Conservation (phyloP, 2,888 invertebrate species). For the Drosophila leonis region DNA sequence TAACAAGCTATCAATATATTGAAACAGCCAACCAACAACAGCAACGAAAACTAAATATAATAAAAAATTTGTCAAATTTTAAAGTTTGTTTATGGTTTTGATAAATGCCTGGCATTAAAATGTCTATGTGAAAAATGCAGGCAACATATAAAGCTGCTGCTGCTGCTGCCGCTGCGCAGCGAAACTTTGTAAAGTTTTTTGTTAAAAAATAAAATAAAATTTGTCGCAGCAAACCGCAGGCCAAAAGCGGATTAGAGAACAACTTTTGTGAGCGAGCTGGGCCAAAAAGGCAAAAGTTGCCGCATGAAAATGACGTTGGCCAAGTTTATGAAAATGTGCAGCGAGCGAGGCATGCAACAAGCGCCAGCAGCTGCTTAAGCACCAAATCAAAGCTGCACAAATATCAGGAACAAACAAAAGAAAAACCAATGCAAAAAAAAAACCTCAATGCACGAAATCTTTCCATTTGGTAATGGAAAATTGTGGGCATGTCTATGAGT, state of each 20-base stretch:
- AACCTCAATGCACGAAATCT: conserved; percentile 22
- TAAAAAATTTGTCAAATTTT: conserved; percentile 24
- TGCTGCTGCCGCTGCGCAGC: background rate
- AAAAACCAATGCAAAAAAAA: conserved; percentile 19
- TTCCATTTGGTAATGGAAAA: conserved; percentile 59
- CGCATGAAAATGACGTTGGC: conserved; percentile 40
- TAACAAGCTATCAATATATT: conserved; percentile 17
- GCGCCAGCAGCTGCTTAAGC: conserved; percentile 20
- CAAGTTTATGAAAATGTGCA: conserved; percentile 54
- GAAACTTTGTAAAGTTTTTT: conserved; percentile 41
- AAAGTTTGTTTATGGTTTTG: conserved; percentile 41
- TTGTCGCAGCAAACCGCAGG: conserved; percentile 52
- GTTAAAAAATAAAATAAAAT: conserved; percentile 20
- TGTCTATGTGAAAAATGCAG: conserved; percentile 7
- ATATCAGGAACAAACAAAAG: conserved; percentile 4
- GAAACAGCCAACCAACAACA: background rate
- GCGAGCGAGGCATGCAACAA: conserved; percentile 27
- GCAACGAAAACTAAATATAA: background rate
- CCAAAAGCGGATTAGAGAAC: conserved; percentile 54
- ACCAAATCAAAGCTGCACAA: conserved; percentile 47
- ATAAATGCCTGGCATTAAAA: conserved; percentile 40
- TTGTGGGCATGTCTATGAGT: conserved; percentile 9
- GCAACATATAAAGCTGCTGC: conserved; percentile 48
- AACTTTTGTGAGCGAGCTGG: conserved; percentile 14
- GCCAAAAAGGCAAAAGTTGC: conserved; percentile 24